These are phyloP conservation scores for Margaritifera margaritifera DNA, from an alignment of 2,888 invertebrate species.

Conservation along the genomic window DNA sequence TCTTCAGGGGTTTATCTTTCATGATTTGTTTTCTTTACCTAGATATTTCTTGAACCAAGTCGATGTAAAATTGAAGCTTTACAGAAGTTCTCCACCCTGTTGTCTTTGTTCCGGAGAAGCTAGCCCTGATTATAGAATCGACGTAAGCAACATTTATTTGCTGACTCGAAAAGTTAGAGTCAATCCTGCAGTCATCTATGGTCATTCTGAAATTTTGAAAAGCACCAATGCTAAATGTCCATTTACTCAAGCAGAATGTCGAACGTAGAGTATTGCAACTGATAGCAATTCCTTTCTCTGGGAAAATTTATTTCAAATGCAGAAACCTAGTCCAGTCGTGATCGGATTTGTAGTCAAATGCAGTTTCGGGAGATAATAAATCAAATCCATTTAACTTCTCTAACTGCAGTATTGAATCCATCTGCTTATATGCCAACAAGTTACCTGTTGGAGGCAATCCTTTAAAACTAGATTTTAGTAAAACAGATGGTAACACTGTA, in stretches of 20 bases:
- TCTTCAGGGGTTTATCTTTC: too few relatives aligned
- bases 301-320: slow-evolving; percentile 23
- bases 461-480: slow-evolving; percentile 18
- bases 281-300: slow-evolving; percentile 11
- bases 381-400: slow-evolving; percentile 17
- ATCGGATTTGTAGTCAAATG: slow-evolving; percentile 19
- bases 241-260: slow-evolving; percentile 15
- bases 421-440: slow-evolving; percentile 17
- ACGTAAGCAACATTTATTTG: too few relatives aligned
- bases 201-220: too few relatives aligned
- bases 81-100: too few relatives aligned
- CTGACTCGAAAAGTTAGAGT: too few relatives aligned
- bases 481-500: neutral
- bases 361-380: slow-evolving; percentile 13
- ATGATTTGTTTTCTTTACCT: too few relatives aligned
- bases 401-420: too few relatives aligned
- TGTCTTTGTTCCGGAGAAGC: too few relatives aligned
- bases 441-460: slow-evolving; percentile 16
- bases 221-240: slow-evolving; percentile 19
- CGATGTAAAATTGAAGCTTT: too few relatives aligned
- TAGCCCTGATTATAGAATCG: too few relatives aligned
- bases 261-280: slow-evolving; percentile 9
- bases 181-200: too few relatives aligned
- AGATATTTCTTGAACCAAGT: too few relatives aligned
- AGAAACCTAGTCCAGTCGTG: slow-evolving; percentile 11